Evolutionary conservation across 2,888 invertebrate species (phyloP).

Genomic region (Papilio protenor): DNA sequence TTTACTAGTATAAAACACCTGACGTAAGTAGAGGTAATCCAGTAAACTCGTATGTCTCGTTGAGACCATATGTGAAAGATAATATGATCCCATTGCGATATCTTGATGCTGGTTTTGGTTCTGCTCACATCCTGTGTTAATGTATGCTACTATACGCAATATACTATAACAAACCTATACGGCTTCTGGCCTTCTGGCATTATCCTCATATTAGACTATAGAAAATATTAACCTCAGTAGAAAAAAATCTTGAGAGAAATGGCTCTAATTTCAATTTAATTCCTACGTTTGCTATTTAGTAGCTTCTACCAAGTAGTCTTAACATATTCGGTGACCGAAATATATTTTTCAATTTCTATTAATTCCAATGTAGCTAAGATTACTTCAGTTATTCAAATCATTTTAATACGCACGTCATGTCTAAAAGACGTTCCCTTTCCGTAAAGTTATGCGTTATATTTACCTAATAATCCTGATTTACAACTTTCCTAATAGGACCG

Average conservation of each 20-base stretch:
- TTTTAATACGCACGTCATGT: neutral
- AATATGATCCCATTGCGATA: conserved; percentile 3
- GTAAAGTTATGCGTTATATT: neutral
- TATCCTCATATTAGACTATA: neutral
- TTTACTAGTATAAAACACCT: neutral
- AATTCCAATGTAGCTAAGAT: neutral
- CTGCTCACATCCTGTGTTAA: conserved; percentile 6
- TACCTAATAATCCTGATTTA: conserved; percentile 8
- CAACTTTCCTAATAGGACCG: conserved; percentile 60
- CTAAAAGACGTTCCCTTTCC: neutral
- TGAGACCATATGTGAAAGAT: conserved; percentile 12
- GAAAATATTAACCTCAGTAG: neutral
- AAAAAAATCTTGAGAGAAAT: neutral
- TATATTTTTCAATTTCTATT: neutral
- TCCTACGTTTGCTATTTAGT: neutral
- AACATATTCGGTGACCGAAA: neutral
- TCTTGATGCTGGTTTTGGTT: conserved; percentile 9
- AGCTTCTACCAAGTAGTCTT: neutral
- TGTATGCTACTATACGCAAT: neutral
- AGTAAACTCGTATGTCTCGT: neutral
- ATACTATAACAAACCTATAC: neutral
- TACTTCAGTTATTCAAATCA: neutral
- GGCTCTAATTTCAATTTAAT: conserved; percentile 2
- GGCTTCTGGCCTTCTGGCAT: neutral
- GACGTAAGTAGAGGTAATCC: neutral